Evolutionary conservation across 2,888 invertebrate species (phyloP).

Genomic region (Cantharis flavilabris): DNA sequence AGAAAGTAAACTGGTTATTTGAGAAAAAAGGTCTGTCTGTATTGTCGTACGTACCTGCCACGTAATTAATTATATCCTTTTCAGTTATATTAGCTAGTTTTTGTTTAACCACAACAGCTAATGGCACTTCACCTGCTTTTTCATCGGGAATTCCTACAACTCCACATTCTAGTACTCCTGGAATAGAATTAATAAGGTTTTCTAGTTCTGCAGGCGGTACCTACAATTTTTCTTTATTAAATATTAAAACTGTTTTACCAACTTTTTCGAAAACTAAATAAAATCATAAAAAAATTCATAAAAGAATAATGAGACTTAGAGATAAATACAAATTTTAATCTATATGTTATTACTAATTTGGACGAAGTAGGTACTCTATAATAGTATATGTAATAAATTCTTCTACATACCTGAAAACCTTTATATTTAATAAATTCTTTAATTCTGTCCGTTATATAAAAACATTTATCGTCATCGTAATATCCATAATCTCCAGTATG

Average conservation of each 20-base stretch:
- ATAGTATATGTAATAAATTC: too few species aligned
- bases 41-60: conserved; percentile 39
- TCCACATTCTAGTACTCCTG: conserved; percentile 75
- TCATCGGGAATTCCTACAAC: conserved; percentile 82
- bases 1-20: too few species aligned
- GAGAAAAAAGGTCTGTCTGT: too few species aligned
- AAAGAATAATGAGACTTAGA: too few species aligned
- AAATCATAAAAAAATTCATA: too few species aligned
- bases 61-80: conserved; percentile 51
- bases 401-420: too few species aligned
- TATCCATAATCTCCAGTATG: conserved; percentile 81
- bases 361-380: too few species aligned
- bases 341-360: too few species aligned
- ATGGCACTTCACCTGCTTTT: conserved; percentile 74
- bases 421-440: conserved; percentile 83
- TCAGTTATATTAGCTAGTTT: conserved; percentile 58
- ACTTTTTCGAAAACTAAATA: too few species aligned
- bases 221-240: conserved; percentile 47
- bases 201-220: conserved; percentile 88
- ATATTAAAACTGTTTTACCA: too few species aligned
- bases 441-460: conserved; percentile 73
- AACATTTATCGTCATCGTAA: conserved; percentile 64
- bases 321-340: too few species aligned
- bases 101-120: conserved; percentile 75
- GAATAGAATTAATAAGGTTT: conserved; percentile 73